phyloP scores from a whole-genome alignment of 2,888 invertebrate species.

The Autographa pulchrina region DNA sequence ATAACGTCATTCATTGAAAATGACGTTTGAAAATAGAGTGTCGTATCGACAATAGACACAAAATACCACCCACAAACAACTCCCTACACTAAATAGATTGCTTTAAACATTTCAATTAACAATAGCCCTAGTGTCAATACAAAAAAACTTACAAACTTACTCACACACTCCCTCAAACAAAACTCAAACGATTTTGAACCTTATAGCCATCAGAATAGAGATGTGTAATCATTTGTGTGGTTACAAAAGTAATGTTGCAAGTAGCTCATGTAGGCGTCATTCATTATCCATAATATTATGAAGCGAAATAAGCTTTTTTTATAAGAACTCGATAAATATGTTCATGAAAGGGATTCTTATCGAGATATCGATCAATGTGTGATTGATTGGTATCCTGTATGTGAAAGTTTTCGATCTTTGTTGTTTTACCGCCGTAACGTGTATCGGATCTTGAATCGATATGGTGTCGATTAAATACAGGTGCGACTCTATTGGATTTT shows the following conservation, averaged over 20 bases:
- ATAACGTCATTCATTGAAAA: slow-evolving; percentile 34
- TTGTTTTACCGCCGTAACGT: slow-evolving; percentile 57
- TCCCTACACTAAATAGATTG: slow-evolving; percentile 69
- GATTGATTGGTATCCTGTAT: slow-evolving; percentile 75
- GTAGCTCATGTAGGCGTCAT: slow-evolving; percentile 57
- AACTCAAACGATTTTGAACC: slow-evolving; percentile 30
- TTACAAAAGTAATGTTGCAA: slow-evolving; percentile 29
- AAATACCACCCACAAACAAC: slow-evolving; percentile 69
- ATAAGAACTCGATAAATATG: slow-evolving; percentile 63
- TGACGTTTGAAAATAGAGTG: slow-evolving; percentile 44
- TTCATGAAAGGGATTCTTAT: slow-evolving; percentile 65
- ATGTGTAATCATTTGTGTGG: not conserved
- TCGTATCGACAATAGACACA: slow-evolving; percentile 48
- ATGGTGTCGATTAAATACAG: slow-evolving; percentile 25
- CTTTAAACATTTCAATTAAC: slow-evolving; percentile 77
- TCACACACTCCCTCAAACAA: slow-evolving; percentile 13
- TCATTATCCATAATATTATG: slow-evolving; percentile 61
- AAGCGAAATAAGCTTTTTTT: slow-evolving; percentile 62
- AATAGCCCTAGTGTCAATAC: slow-evolving; percentile 68
- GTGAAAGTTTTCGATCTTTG: slow-evolving; percentile 71
- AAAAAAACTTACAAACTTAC: slow-evolving; percentile 43
- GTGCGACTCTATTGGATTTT: slow-evolving; percentile 9
- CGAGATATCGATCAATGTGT: slow-evolving; percentile 71
- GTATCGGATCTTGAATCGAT: slow-evolving; percentile 40
- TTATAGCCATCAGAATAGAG: slow-evolving; percentile 21